phyloP scores from a whole-genome alignment of 2,113 vertebrate genomes.

The Psittacus erithacus region DNA sequence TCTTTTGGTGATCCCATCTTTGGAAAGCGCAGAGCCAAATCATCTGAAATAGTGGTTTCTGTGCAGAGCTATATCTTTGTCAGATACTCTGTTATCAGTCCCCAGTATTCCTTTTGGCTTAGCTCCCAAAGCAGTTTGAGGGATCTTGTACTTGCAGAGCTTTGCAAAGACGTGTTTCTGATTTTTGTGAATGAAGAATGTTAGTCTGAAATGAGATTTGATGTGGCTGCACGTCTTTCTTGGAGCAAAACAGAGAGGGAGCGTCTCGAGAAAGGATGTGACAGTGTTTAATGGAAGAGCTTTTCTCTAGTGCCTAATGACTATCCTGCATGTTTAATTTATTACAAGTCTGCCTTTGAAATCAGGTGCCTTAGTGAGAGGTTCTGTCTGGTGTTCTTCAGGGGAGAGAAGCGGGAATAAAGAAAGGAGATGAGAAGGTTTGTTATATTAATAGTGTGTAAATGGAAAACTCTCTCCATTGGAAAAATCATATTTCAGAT shows the following conservation, averaged over 20 bases:
- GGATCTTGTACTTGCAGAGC: neutral
- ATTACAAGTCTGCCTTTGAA: neutral
- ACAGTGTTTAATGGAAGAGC: neutral
- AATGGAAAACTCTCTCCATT: neutral
- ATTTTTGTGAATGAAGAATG: neutral
- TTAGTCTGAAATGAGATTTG: neutral
- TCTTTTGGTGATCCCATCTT: neutral
- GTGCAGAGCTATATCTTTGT: neutral
- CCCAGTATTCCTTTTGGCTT: neutral
- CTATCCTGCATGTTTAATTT: neutral
- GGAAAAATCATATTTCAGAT: neutral
- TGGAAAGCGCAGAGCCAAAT: neutral
- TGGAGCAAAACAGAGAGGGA: neutral
- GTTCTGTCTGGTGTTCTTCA: neutral
- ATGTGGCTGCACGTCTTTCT: neutral
- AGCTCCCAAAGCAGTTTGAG: neutral
- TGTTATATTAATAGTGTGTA: neutral
- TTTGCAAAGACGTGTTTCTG: neutral
- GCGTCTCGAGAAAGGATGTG: neutral
- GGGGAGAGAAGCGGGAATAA: neutral
- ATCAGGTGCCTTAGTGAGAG: neutral
- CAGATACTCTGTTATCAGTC: neutral
- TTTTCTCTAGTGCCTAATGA: neutral
- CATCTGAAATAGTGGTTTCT: neutral
- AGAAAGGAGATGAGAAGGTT: neutral